Evolutionary conservation across 92 coral and sea anemone genomes (phyloP).

Genomic region (Montipora capitata): DNA sequence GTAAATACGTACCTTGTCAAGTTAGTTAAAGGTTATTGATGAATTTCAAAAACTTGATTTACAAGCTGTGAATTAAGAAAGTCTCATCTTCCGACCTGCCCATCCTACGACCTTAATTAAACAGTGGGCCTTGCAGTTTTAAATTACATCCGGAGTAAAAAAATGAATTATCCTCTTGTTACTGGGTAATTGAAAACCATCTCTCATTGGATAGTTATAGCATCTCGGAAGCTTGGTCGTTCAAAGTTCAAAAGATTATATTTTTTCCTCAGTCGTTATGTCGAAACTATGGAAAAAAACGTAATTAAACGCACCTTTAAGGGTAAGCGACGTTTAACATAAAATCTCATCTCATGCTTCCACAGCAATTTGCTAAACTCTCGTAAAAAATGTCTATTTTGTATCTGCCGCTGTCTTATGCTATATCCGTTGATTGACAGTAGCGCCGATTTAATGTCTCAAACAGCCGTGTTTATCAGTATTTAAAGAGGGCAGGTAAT

Average conservation of each 20-base stretch:
- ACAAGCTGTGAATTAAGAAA: background rate
- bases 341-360: background rate
- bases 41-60: background rate
- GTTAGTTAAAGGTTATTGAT: constrained; percentile 4
- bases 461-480: background rate
- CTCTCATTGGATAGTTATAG: background rate
- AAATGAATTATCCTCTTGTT: constrained; percentile 23
- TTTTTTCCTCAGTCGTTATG: too few species aligned
- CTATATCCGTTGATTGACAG: constrained; percentile 32
- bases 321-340: too few species aligned
- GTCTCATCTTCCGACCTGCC: background rate
- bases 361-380: constrained; percentile 21
- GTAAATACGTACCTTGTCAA: background rate
- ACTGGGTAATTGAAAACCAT: constrained; percentile 1
- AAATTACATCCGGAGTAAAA: constrained; percentile 7
- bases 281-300: background rate
- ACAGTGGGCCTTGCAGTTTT: background rate
- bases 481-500: constrained; percentile 14
- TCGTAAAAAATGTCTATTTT: constrained; percentile 28
- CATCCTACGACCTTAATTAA: background rate
- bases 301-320: too few species aligned
- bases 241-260: too few species aligned
- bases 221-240: background rate
- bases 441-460: constrained; percentile 42
- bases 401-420: background rate